Evolutionary conservation across 1,140 invertebrate genomes (phyloP), one percentile per base, ranked within the genome.

Genomic region (Triops cancriformis): DNA sequence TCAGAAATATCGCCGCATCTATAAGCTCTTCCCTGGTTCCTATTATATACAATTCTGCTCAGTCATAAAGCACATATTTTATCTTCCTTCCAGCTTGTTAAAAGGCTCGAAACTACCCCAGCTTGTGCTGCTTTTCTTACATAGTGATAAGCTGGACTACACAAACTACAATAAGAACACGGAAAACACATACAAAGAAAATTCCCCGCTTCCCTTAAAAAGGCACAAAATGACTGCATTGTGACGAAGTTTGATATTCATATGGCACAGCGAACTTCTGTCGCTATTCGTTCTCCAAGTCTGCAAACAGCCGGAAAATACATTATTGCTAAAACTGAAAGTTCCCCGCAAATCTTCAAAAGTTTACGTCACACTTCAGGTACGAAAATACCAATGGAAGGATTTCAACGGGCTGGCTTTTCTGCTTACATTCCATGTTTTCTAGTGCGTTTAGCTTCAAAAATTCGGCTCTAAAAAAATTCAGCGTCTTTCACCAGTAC

Each of bases 401-500:
- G 51, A 64, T 64, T 64, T n/a, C 1, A 64, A 23, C 1, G 51
- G 51, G 51, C 18, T 64, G 14, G 14, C 51, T 64, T 64, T 0
- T 23, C 18, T 6, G n/a, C n/a, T n/a, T n/a, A n/a, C n/a, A n/a
- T 7, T 45, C 6, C 18, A 5, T 64, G 14, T 14, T 6, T n/a
- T n/a, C 6, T 64, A 64, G 6, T 23, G 5, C 7, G 18, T n/a
- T 64, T n/a, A n/a, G 18, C 3, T 64, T 64, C 14, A 64, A 23
- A 12, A n/a, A 6, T 64, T 45, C 51, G 10, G 18, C 51, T 14
- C 6, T 64, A 6, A 64, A 23, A 23, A n/a, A n/a, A 45, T 78
- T 74, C 41, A 72, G 37, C 43, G 26, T 74, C 31, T 31, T 79
- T 90, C 88, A 93, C 90, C 90, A 92, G 81, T 92, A 93, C 0